These are phyloP conservation scores for Alosa alosa DNA, from an alignment of 2,113 vertebrate genomes.

Conservation along the genomic window DNA sequence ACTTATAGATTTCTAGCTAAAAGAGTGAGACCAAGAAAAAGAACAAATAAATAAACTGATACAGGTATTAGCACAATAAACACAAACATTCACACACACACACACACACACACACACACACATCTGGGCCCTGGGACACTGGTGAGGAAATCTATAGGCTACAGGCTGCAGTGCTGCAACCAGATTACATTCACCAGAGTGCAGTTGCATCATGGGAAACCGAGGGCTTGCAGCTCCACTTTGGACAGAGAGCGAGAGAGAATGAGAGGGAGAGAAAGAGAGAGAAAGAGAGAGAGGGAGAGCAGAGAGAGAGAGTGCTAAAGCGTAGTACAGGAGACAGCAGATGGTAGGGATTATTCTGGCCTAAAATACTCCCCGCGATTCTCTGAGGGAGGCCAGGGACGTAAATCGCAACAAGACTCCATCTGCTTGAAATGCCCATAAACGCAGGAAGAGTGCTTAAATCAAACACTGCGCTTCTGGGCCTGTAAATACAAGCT, in stretches of 20 bases:
- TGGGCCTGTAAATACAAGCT: conserved; percentile 17
- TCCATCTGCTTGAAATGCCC: conserved; percentile 71
- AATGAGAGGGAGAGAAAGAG: background rate
- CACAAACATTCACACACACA: background rate
- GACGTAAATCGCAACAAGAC: conserved; percentile 64
- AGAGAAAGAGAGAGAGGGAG: background rate
- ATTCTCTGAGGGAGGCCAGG: conserved; percentile 66
- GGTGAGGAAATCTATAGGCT: conserved; percentile 2
- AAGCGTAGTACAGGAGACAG: conserved; percentile 61
- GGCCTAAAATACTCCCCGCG: conserved; percentile 71
- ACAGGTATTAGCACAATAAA: background rate
- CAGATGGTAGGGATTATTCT: conserved; percentile 78
- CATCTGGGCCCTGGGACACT: background rate
- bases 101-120: background rate
- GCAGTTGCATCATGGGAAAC: conserved; percentile 41
- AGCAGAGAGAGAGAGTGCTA: conserved; percentile 16
- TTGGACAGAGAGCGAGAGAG: background rate
- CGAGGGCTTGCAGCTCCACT: conserved; percentile 17
- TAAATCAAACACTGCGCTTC: conserved; percentile 21
- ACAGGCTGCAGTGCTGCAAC: background rate
- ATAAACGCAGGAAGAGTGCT: conserved; percentile 37
- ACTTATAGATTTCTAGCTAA: background rate
- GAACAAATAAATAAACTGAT: background rate
- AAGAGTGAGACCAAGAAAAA: background rate
- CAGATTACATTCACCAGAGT: conserved; percentile 7